Conservation (phyloP, 23 tunicate genomes). For the Ciona savignyi region DNA sequence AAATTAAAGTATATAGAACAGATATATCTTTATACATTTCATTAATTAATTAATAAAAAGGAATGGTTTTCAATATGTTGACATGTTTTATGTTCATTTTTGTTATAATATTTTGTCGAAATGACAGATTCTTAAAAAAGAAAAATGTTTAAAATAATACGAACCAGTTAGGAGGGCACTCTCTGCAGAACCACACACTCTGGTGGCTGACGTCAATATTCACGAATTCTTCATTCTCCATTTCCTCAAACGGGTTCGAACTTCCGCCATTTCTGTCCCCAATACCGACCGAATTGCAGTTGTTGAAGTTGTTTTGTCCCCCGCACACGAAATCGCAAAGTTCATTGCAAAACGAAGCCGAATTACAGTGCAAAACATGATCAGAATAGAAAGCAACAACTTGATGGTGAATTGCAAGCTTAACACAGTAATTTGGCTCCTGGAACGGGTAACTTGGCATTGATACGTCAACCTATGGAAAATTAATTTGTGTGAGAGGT, state of each 20-base stretch:
- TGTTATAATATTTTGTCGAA: no score
- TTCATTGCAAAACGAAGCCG: conserved; percentile 25
- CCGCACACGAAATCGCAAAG: conserved; percentile 36
- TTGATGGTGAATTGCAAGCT: conserved; percentile 29
- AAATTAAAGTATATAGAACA: no score
- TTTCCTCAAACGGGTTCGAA: background rate
- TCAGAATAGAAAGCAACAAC: conserved; percentile 28
- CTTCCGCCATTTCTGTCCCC: background rate
- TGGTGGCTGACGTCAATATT: conserved; percentile 20
- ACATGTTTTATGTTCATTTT: no score
- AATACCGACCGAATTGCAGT: background rate
- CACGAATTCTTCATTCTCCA: conserved; percentile 14
- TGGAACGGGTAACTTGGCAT: conserved; percentile 12
- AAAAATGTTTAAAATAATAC: no score
- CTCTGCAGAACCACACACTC: conserved; percentile 31
- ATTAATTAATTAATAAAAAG: no score
- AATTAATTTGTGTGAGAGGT: no score
- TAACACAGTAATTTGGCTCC: conserved; percentile 21
- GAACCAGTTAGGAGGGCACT: background rate
- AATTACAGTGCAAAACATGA: conserved; percentile 12
- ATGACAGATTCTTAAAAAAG: no score
- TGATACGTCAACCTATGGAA: conserved; percentile 30
- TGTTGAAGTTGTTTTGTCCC: background rate
- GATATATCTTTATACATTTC: no score
- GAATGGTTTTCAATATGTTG: no score